A percentile compares a stretch with the other conserved stretches of the same genome.
Conservation (phyloP, 2,113 vertebrate genomes). For the Alosa alosa region DNA sequence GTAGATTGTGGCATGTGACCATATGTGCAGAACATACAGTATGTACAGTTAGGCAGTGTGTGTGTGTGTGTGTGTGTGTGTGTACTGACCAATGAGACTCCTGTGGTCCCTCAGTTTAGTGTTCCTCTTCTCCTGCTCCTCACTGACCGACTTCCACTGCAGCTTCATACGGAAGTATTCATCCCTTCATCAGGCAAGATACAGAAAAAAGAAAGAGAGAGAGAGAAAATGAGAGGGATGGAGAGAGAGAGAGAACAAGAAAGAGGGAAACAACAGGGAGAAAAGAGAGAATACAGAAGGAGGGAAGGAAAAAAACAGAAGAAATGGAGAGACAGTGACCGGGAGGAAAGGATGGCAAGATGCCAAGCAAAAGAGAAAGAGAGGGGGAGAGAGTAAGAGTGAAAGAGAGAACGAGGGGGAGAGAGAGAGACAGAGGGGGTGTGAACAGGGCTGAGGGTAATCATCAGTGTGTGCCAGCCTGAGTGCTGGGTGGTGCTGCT, state of each 20-base stretch:
- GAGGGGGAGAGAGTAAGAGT: neutral
- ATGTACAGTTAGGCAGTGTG: neutral
- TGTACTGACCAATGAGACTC: conserved; percentile 86
- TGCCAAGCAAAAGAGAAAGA: neutral
- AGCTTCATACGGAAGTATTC: conserved; percentile 98
- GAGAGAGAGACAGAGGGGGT: neutral
- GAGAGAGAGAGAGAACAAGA: neutral
- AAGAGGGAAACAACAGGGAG: neutral
- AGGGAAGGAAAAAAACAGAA: neutral
- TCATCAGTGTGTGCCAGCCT: neutral
- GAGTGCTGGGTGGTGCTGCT: neutral
- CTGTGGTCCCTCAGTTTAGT: conserved; percentile 89
- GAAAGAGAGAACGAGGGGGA: neutral
- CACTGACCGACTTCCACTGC: conserved; percentile 95
- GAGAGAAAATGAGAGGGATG: too few relatives aligned
- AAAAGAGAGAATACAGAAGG: neutral
- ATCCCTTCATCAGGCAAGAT: conserved; percentile 68
- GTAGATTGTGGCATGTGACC: neutral
- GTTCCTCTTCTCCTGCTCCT: conserved; percentile 94
- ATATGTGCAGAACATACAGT: neutral
- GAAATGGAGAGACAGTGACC: neutral
- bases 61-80: conserved; percentile 1
- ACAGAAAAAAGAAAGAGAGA: too few relatives aligned
- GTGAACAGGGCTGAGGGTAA: neutral
- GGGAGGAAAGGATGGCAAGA: neutral